Evolutionary conservation across 1,140 invertebrate species (phyloP), one percentile per base, ranked within the genome.

Genomic region (Diorhabda sublineata): DNA sequence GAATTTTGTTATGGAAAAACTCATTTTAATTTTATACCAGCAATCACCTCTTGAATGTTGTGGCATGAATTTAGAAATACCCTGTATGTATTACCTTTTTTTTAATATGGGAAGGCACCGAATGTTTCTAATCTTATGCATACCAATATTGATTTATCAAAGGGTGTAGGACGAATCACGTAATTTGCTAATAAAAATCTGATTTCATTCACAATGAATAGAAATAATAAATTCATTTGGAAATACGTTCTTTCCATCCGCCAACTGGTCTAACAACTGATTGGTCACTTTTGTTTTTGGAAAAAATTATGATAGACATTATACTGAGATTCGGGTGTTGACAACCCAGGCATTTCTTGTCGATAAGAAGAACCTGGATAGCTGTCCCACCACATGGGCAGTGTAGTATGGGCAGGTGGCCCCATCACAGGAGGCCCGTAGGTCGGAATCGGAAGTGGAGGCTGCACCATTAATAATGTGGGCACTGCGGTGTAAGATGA

Each of bases 201-300:
- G 26, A 26, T 26, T 26, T 26, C 0, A 26, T 26, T 26, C 1
- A 26, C 1, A 26, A 26, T 26, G 26, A 26, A 26, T 26, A 26
- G 26, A 26, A 26, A 26, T 26, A 26, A 26, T 26, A 26, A 26
- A 26, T 26, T 26, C 26, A 26, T 26, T 26, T 26, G 26, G 26
- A 26, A 26, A 26, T 26, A 26, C 26, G 26, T 26, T 26, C 26
- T 26, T 26, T 52, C 47, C n/a, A 6, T 52, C n/a, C 47, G 4
- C n/a, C 47, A n/a, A 64, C 70, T 47, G 68, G 65, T 71, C 63
- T 69, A 66, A 70, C 69, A 71, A 68, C 70, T 68, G 52, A 70
- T 62, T 66, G 70, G 70, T 80, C 77, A 80, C 76, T 80, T 80
- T 60, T 76, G 74, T 69, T 78, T 80, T 42, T 75, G 72, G 69